phyloP scores from a whole-genome alignment of 2,888 invertebrate genomes.

The Dasysyrphus tricinctus region DNA sequence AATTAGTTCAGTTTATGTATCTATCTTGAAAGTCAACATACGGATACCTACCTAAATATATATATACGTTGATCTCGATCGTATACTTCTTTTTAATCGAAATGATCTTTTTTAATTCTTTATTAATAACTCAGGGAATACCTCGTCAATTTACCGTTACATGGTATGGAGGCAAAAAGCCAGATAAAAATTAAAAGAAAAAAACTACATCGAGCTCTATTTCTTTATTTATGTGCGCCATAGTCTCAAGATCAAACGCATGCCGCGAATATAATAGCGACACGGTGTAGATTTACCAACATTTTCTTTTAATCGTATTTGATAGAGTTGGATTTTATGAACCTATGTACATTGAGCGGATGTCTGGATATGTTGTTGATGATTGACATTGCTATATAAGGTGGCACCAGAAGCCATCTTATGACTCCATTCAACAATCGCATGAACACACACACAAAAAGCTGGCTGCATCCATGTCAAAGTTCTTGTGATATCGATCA shows the following conservation, averaged over 20 bases:
- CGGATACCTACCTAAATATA: too few relatives aligned
- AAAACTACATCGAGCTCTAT: conserved; percentile 23
- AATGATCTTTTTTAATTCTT: conserved; percentile 10
- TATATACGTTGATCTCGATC: conserved; percentile 32
- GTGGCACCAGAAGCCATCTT: conserved; percentile 20
- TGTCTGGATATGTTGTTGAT: neutral
- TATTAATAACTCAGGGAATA: conserved; percentile 51
- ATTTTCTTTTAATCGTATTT: conserved; percentile 55
- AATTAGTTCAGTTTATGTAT: conserved; percentile 4
- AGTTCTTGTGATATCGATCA: conserved; percentile 35
- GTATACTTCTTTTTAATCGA: neutral
- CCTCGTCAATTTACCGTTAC: conserved; percentile 46
- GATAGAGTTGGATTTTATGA: conserved; percentile 22
- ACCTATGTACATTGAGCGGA: neutral
- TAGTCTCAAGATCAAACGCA: conserved; percentile 65
- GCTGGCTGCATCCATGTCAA: neutral
- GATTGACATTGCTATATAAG: neutral
- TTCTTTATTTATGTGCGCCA: conserved; percentile 39
- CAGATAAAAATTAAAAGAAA: neutral
- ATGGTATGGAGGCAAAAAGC: conserved; percentile 14
- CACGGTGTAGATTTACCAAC: conserved; percentile 37
- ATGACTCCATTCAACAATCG: neutral
- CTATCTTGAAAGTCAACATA: neutral
- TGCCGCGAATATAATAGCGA: conserved; percentile 64
- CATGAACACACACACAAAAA: conserved; percentile 4